Conservation (phyloP, 2,797 vertebrate species). For the Alosa sapidissima region DNA sequence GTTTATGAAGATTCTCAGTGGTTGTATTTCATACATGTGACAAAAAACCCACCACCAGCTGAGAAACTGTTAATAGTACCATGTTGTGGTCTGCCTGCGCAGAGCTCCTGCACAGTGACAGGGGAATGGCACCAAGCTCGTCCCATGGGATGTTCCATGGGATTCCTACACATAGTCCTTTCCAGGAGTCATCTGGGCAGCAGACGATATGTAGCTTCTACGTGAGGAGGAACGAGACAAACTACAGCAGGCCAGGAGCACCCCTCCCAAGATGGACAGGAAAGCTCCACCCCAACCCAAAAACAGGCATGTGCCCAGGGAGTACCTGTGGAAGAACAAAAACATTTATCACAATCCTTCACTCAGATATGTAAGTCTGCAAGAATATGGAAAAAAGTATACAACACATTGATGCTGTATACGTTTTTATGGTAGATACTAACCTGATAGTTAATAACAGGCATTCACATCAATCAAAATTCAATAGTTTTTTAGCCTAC, state of each 20-base stretch:
- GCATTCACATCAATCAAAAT: background rate
- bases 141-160: background rate
- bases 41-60: no score
- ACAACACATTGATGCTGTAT: background rate
- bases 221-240: slow-evolving; percentile 28
- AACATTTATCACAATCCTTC: background rate
- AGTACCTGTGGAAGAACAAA: slow-evolving; percentile 68
- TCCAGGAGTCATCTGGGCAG: background rate
- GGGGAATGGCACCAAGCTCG: no score
- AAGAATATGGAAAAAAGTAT: background rate
- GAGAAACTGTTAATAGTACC: no score
- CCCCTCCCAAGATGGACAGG: slow-evolving; percentile 80
- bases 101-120: background rate
- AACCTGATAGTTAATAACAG: background rate
- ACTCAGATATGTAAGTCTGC: no score
- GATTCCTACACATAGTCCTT: background rate
- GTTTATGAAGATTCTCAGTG: background rate
- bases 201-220: background rate
- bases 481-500: slow-evolving; percentile 6
- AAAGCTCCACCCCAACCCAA: slow-evolving; percentile 85
- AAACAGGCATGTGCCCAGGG: slow-evolving; percentile 87
- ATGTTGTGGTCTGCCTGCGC: no score
- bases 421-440: background rate
- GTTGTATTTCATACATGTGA: background rate
- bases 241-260: slow-evolving; percentile 80